Evolutionary conservation across 2,888 invertebrate genomes (phyloP), one percentile per base, ranked within the genome.

Genomic region (Hyles lineata): DNA sequence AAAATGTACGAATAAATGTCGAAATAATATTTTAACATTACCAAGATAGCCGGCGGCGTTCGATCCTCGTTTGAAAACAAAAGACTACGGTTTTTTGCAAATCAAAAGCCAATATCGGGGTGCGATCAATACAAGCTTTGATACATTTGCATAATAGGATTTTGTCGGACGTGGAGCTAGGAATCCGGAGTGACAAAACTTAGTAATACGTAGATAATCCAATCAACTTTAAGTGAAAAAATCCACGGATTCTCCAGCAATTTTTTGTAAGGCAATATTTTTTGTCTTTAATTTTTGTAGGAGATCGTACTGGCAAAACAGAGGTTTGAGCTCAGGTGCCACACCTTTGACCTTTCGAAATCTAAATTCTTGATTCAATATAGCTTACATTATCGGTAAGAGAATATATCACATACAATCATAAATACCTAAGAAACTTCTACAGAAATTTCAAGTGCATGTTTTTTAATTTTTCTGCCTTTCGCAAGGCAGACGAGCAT

Each of bases 111-210:
- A 92, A 93, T 93, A 92, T 91, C 89, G 82, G 82, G 76, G 79
- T 74, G 76, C 82, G 91, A 92, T 93, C 93, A 87, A 93, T 93
- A 91, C 88, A 89, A 86, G 85, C 83, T 80, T 90, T 90, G 87
- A 89, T 85, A 88, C 90, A 93, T 93, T 93, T 92, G 89, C 93
- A 93, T 92, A 92, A 92, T 91, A 92, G 90, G 91, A 91, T 92
- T 92, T 92, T 79, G 86, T 82, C 79, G 78, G 77, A 81, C 80
- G 80, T 76, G 74, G 83, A 85, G 80, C 81, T 84, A 82, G 80
- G 80, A 85, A 55, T 55, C 60, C 29, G 25, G 23, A 55, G 61
- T 67, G 67, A 58, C 23, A 63, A 58, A 55, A 72, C 35, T 55
- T 25, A 58, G 25, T 23, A 72, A 67, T 55, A 55, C n/a, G n/a